These are phyloP conservation scores for Carassius auratus DNA, from an alignment of 2,113 vertebrate genomes.

Conservation along the genomic window DNA sequence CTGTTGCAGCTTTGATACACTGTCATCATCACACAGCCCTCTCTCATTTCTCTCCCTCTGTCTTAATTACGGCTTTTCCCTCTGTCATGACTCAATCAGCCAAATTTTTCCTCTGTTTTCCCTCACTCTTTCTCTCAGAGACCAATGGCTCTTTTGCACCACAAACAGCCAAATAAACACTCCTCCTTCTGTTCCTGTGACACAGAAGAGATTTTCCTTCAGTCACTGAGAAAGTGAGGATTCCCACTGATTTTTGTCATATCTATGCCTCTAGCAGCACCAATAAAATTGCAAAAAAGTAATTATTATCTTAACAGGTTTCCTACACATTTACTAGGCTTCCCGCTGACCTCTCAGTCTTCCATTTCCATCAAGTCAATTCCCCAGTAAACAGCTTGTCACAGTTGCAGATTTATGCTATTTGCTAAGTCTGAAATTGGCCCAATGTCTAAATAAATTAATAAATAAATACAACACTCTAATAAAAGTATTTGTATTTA, in stretches of 20 bases:
- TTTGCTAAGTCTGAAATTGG: too few species aligned
- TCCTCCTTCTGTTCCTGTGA: constrained; percentile 38
- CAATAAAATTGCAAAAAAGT: background rate
- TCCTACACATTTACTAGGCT: background rate
- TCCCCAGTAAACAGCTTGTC: too few species aligned
- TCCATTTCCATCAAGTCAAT: background rate
- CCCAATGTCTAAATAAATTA: too few species aligned
- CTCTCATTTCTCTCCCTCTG: constrained; percentile 31
- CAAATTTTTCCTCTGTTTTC: constrained; percentile 44
- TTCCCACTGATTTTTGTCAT: constrained; percentile 1
- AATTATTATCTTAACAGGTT: constrained; percentile 2
- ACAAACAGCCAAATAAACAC: constrained; percentile 37
- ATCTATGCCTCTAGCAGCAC: background rate
- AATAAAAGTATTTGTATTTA: too few species aligned
- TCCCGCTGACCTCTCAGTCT: background rate
- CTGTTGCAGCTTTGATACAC: constrained; percentile 28
- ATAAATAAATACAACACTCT: background rate
- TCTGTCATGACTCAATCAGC: constrained; percentile 49
- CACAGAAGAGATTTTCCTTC: constrained; percentile 19
- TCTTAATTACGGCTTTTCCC: constrained; percentile 56
- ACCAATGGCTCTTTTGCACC: constrained; percentile 12
- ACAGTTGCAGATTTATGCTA: too few species aligned
- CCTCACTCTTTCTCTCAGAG: constrained; percentile 36
- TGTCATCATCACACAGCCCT: constrained; percentile 33
- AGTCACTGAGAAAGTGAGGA: constrained; percentile 24